Evolutionary conservation across 2,797 vertebrate genomes (phyloP).

Genomic region (Dermochelys coriacea): DNA sequence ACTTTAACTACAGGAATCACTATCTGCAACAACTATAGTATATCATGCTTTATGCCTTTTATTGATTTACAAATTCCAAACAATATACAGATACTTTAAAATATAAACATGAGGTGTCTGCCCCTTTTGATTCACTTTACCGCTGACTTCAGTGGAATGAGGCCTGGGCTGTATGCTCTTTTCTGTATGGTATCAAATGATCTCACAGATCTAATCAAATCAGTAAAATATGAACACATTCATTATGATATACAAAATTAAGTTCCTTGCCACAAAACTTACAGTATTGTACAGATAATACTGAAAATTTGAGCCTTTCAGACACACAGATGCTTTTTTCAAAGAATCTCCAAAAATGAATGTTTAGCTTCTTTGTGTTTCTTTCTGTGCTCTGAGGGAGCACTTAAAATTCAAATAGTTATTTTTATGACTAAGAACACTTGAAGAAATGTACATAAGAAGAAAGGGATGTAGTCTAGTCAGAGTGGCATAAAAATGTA

Average conservation of each 20-base stretch:
- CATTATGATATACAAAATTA: not conserved
- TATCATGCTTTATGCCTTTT: not conserved
- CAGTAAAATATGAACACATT: not conserved
- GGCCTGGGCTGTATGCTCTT: not conserved
- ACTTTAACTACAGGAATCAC: not conserved
- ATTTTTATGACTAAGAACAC: not conserved
- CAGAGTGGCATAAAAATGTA: slow-evolving; percentile 47
- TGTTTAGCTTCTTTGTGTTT: slow-evolving; percentile 3
- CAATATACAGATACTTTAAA: not conserved
- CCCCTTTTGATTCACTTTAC: not conserved
- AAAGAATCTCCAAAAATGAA: slow-evolving; percentile 5
- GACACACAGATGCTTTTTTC: not conserved
- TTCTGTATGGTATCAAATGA: not conserved
- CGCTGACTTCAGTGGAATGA: not conserved
- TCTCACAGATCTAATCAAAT: not conserved
- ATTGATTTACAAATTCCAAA: not conserved
- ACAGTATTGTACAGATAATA: not conserved
- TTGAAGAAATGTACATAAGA: slow-evolving; percentile 56
- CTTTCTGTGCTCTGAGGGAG: slow-evolving; percentile 37
- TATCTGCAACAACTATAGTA: not conserved
- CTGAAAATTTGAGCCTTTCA: slow-evolving; percentile 39
- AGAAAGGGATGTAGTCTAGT: slow-evolving; percentile 50
- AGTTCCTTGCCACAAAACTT: not conserved
- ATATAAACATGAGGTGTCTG: not conserved
- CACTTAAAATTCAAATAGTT: slow-evolving; percentile 58